Evolutionary conservation across 2,113 vertebrate genomes (phyloP).

Genomic region (Nyctibius bracteatus): DNA sequence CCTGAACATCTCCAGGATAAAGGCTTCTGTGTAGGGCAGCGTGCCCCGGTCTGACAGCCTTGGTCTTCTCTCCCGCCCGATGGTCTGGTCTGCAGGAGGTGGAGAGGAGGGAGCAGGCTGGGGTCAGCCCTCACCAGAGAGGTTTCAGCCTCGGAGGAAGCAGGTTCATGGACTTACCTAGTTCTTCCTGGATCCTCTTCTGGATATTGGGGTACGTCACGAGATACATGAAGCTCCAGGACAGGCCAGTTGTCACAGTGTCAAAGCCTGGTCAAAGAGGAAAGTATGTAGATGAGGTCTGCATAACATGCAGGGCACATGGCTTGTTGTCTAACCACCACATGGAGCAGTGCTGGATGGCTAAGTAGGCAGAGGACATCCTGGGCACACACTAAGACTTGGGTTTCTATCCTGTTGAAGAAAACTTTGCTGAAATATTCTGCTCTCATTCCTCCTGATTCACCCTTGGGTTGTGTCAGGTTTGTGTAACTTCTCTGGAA

Average conservation of each 20-base stretch:
- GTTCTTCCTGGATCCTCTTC: constrained; percentile 82
- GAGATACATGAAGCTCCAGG: constrained; percentile 86
- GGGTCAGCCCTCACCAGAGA: neutral
- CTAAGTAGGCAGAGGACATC: neutral
- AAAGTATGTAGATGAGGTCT: neutral
- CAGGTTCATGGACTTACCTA: constrained; percentile 71
- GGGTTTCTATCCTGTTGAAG: neutral
- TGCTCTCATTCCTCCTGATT: neutral
- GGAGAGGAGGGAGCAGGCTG: neutral
- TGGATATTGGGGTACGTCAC: constrained; percentile 80
- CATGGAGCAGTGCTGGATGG: neutral
- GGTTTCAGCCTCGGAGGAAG: fast-evolving
- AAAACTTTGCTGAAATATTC: neutral
- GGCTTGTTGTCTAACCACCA: neutral
- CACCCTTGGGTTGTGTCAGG: neutral
- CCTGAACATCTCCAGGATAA: constrained; percentile 87
- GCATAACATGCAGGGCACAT: fast-evolving
- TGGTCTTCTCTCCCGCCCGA: constrained; percentile 77
- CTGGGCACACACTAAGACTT: neutral
- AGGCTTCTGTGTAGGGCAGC: constrained; percentile 84
- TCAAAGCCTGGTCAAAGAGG: constrained; percentile 80
- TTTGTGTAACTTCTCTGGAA: neutral
- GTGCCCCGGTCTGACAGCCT: constrained; percentile 73
- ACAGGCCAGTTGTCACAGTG: constrained; percentile 78
- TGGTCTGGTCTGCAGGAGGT: constrained; percentile 70